A percentile compares a stretch with the other conserved stretches of the same genome.
Evolutionary conservation across 2,888 invertebrate genomes (phyloP).

Genomic region (Patella pellucida): DNA sequence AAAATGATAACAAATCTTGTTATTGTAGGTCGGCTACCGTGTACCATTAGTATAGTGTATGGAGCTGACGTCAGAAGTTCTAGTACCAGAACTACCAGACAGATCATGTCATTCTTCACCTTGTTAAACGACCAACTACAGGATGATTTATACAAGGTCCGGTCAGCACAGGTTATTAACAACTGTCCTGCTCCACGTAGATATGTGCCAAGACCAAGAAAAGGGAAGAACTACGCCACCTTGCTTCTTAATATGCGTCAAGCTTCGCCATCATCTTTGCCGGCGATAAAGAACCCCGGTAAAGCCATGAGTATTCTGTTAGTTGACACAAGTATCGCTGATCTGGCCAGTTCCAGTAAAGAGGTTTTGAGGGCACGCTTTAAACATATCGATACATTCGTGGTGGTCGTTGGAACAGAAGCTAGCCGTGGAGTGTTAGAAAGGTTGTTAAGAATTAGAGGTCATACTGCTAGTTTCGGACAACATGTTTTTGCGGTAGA

Average conservation of each 20-base stretch:
- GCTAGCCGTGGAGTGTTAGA: background rate
- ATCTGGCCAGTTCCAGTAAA: background rate
- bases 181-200: background rate
- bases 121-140: background rate
- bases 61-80: background rate
- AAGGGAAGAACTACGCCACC: background rate
- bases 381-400: conserved; percentile 6
- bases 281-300: background rate
- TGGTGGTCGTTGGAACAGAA: conserved; percentile 16
- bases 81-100: background rate
- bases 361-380: conserved; percentile 18
- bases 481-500: conserved; percentile 1
- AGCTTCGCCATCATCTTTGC: background rate
- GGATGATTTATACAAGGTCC: background rate
- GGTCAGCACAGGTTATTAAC: background rate
- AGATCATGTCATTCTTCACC: background rate
- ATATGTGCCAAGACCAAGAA: background rate
- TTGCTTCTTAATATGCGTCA: background rate
- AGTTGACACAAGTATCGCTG: conserved; percentile 6
- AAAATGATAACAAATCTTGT: too few species aligned
- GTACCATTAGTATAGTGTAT: background rate
- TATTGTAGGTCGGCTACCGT: background rate
- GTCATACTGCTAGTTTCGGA: background rate
- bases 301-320: conserved; percentile 13
- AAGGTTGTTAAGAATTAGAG: background rate